Evolutionary conservation across 2,888 invertebrate species (phyloP).

Genomic region (Sycophila texana): DNA sequence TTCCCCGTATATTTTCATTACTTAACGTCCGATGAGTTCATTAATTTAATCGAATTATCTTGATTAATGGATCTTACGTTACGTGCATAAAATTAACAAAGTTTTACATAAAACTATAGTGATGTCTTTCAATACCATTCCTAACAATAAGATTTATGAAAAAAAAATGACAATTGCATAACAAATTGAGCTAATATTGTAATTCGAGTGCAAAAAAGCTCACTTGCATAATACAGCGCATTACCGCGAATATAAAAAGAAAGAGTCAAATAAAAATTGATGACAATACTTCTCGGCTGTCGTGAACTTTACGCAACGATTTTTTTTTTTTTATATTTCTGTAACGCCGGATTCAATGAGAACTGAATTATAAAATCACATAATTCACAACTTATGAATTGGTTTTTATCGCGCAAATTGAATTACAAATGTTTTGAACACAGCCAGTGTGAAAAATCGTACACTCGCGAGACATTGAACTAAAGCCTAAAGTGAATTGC

Average conservation of each 20-base stretch:
- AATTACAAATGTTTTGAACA: background rate
- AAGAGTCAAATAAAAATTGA: no score
- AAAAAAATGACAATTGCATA: no score
- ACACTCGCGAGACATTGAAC: background rate
- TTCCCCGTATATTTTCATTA: no score
- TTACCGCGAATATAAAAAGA: background rate
- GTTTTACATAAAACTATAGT: conserved; percentile 8
- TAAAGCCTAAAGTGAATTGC: background rate
- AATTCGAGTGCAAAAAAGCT: conserved; percentile 12
- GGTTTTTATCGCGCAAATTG: background rate
- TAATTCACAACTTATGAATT: background rate
- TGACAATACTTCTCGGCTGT: no score
- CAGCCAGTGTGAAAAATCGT: background rate
- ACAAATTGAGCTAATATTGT: background rate
- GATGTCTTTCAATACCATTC: no score
- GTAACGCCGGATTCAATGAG: background rate
- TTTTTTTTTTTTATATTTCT: background rate
- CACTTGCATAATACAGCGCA: background rate
- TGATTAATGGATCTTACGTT: no score
- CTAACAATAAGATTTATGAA: no score
- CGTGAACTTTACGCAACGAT: background rate
- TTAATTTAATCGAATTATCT: no score
- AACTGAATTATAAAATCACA: conserved; percentile 19
- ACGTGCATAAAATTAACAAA: no score
- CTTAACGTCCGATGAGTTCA: no score